Evolutionary conservation across 2,888 invertebrate species (phyloP), one percentile per base, ranked within the genome.

Genomic region (Cephalotes varians): DNA sequence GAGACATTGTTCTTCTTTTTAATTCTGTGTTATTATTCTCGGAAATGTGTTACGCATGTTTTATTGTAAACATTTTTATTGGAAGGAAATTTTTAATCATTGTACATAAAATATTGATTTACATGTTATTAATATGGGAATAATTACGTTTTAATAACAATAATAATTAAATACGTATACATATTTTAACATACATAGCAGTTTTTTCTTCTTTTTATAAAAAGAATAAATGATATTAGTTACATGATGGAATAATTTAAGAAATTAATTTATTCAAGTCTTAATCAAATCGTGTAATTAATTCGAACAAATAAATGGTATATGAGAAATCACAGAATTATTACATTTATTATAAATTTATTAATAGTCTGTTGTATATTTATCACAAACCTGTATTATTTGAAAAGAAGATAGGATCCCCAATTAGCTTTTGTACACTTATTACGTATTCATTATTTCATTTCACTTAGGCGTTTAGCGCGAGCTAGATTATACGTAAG

Each of bases 261-360:
- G 10, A 65, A 65, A 40, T 15, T 28, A n/a, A 47, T 47, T 6
- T 47, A 18, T 9, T 47, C 10, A 18, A 21, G 25, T 40, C 18
- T 67, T 34, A n/a, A 25, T 7, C 3, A 25, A 25, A 15, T 64
- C 15, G 5, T 37, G 5, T 31, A 4, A 7, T 25, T 21, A 10
- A 71, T 34, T 49, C 5, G n/a, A 73, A 73, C 10, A 15, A 73
- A 28, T 37, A 21, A 51, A 21, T 73, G 12, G n/a, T 25, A 28
- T 28, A 28, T 37, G 21, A 5, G 18, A 56, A 25, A 56, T 54
- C 25, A 54, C 1, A 18, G 9, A 37, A 54, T 28, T 28, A 56
- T 58, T 7, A 18, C 15, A 64, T 25, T 64, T 37, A n/a, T n/a
- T 44, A 44, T 34, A 34, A n/a, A n/a, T n/a, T n/a, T 58, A 7